Evolutionary conservation across 2,888 invertebrate genomes (phyloP).

Genomic region (Branchinecta sandiegonensis): DNA sequence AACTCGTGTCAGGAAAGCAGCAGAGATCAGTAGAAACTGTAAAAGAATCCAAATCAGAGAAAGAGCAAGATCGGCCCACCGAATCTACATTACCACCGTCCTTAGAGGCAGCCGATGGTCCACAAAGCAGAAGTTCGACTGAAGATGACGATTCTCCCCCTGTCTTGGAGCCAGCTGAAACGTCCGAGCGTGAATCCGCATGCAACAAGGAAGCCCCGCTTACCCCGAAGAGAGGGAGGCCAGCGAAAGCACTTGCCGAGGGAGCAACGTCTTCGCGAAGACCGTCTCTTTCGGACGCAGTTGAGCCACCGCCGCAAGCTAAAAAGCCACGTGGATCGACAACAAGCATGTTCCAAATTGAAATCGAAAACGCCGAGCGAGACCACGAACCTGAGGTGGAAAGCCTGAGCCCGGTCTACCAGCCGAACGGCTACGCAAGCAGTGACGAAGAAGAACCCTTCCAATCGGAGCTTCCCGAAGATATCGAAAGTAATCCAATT

Average conservation of each 20-base stretch:
- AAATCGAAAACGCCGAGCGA: neutral
- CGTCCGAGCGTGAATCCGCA: neutral
- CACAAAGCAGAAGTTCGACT: too few relatives aligned
- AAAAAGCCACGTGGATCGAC: neutral
- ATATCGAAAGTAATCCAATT: conserved; percentile 17
- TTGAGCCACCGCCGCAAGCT: neutral
- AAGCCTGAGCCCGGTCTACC: neutral
- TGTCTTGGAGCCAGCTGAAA: neutral
- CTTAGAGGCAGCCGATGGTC: neutral
- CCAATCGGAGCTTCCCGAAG: conserved; percentile 1
- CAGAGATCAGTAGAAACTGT: neutral
- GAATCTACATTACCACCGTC: too few relatives aligned
- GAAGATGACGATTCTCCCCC: neutral
- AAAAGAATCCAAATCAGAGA: too few relatives aligned
- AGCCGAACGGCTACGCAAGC: neutral
- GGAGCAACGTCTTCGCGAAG: neutral
- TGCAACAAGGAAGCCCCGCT: neutral
- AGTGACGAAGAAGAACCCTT: conserved; percentile 17
- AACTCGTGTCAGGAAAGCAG: neutral
- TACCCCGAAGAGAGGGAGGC: neutral
- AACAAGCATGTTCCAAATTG: neutral
- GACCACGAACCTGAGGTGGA: neutral
- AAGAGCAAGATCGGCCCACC: neutral
- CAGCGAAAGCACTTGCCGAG: neutral
- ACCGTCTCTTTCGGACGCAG: neutral